Conservation (phyloP, 2,888 invertebrate genomes). For the Luffia ferchaultella region DNA sequence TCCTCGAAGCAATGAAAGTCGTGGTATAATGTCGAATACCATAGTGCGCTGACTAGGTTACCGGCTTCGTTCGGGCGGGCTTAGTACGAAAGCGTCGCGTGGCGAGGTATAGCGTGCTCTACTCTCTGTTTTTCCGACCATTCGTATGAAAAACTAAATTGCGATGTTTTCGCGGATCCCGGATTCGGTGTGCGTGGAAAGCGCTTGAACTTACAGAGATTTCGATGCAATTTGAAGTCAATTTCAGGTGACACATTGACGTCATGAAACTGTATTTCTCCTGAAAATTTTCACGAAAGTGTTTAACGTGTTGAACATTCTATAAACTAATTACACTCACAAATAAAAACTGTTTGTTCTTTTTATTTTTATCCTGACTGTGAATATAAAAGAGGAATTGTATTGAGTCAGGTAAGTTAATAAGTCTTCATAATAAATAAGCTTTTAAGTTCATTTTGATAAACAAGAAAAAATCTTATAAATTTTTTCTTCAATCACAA, state of each 20-base stretch:
- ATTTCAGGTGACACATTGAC: not conserved
- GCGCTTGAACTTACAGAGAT: not conserved
- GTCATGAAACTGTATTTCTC: not conserved
- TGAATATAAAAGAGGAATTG: no score
- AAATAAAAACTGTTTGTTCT: no score
- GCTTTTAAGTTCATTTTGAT: no score
- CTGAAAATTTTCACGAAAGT: not conserved
- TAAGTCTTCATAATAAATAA: no score
- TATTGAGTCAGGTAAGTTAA: no score
- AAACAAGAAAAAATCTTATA: no score
- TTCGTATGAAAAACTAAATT: not conserved
- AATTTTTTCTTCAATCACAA: no score
- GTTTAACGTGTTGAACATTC: not conserved
- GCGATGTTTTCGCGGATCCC: not conserved
- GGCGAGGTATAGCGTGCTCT: not conserved
- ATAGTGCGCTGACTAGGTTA: not conserved
- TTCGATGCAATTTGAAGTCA: not conserved
- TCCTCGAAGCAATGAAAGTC: not conserved
- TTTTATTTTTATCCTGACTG: no score
- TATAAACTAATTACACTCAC: no score
- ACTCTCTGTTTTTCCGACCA: not conserved
- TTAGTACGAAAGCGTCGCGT: not conserved
- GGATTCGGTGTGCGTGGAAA: not conserved
- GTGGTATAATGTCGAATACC: not conserved
- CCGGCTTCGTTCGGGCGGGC: no score